Percentiles rank a stretch among this genome's conserved stretches.
phyloP scores from a whole-genome alignment of 2,113 vertebrate species.

The Hydropotes inermis region DNA sequence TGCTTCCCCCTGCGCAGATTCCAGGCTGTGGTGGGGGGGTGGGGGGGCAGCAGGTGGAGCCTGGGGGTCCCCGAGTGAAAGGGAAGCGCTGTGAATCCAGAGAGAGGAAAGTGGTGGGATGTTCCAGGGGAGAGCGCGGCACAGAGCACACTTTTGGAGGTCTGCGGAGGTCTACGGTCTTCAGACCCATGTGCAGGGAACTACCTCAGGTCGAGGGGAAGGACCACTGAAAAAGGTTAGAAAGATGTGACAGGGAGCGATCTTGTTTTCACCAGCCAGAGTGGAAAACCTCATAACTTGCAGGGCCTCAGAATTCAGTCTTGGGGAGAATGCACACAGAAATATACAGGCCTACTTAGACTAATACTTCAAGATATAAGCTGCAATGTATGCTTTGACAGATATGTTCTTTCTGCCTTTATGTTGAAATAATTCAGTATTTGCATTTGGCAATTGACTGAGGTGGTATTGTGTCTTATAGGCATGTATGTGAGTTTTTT shows the following conservation, averaged over 20 bases:
- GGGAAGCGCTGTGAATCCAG: neutral
- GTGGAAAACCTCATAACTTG: neutral
- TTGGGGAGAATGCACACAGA: neutral
- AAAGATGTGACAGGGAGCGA: neutral
- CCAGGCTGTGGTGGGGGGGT: neutral
- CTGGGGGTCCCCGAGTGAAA: neutral
- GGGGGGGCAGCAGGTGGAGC: accelerated
- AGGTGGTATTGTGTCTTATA: neutral
- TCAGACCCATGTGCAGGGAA: neutral
- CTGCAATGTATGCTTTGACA: neutral
- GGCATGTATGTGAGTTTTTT: neutral
- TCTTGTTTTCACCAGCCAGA: neutral
- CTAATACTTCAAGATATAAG: neutral
- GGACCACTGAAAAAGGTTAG: neutral
- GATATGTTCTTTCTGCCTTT: neutral
- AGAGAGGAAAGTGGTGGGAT: neutral
- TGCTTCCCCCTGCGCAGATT: neutral
- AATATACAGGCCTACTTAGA: neutral
- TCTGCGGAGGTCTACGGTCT: neutral
- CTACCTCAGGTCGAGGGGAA: neutral
- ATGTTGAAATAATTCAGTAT: neutral
- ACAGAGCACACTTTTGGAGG: neutral
- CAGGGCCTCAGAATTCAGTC: neutral
- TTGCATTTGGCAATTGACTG: neutral
- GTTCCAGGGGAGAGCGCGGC: neutral